Base-by-base conservation (phyloP, 1,140 invertebrate genomes). In the Meloidogyne exigua region DNA sequence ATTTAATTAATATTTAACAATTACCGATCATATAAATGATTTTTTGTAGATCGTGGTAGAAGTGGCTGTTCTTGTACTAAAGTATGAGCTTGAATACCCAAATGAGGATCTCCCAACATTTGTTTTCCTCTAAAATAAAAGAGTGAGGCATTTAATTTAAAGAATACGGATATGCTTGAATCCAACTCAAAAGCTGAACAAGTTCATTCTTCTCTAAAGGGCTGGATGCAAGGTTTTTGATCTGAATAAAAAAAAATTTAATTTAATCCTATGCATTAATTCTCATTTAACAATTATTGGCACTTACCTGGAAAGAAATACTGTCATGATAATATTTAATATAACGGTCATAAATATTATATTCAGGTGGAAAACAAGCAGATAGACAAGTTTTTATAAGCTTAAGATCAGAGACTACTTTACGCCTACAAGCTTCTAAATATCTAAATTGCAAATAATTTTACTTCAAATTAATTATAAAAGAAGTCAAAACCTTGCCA, bases 181-280 rank as follows among this genome's bases (percentile, higher is more conserved):
- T 92, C 96, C 96, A 98, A 0, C 92, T 92, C 3, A 99, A 88
- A 25, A 98, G 88, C 0, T 95, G 94, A 0, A 98, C 94, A 89
- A 95, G 94, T 88, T 98, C 96, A 88, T 97, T 97, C 39, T 95
- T 95, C 89, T 98, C 93, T 36, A 98, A 88, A 0, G 93, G 93
- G 83, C 91, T 92, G 21, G 91, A 90, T 26, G 96, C 93, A 42
- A 96, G 91, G 82, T 96, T 94, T 89, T 93, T 91, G 9, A 97
- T 89, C 92, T 94, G 84, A 71, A 49, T 15, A 49, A 4, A 32
- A 18, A 18, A 49, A 49, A 25, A 87, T 83, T 69, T 72, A 70
- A 63, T 26, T 42, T 76, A 67, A 23, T n/a, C 64, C 7, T 32
- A 32, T 32, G 2, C 28, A 3, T 32, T 44, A 76, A n/a, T n/a